Percentiles rank a stretch among this genome's conserved stretches.
Conservation (phyloP, 2,797 vertebrate genomes). For the Leptatherina wallacei region DNA sequence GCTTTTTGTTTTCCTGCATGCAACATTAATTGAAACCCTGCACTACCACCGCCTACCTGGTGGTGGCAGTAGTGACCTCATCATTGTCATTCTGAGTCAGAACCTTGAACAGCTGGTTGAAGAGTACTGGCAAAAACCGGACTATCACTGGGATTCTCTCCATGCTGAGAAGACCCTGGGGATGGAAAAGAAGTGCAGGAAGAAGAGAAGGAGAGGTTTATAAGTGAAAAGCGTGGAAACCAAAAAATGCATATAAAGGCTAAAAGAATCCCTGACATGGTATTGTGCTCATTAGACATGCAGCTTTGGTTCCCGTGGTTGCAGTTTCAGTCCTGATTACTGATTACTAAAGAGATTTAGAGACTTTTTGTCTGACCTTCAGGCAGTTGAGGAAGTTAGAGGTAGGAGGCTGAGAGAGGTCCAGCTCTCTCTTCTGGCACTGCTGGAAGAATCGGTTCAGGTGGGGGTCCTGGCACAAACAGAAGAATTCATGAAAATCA, state of each 20-base stretch:
- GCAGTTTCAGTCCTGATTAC: constrained; percentile 18
- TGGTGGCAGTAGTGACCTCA: constrained; percentile 89
- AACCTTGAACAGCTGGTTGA: constrained; percentile 97
- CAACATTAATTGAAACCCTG: background rate
- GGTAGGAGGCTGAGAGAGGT: constrained; percentile 91
- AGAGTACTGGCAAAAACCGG: constrained; percentile 93
- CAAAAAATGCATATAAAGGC: constrained; percentile 10
- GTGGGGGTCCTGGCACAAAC: constrained; percentile 88
- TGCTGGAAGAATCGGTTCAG: constrained; percentile 95
- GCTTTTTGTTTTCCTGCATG: background rate
- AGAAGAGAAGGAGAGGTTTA: background rate
- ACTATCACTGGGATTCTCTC: constrained; percentile 95
- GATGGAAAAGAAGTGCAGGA: constrained; percentile 11
- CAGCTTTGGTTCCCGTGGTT: constrained; percentile 4
- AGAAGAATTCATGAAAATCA: constrained; percentile 30
- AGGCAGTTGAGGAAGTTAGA: constrained; percentile 91
- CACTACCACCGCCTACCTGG: constrained; percentile 85
- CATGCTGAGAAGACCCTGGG: constrained; percentile 93
- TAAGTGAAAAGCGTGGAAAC: constrained; percentile 5
- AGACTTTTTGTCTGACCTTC: constrained; percentile 85
- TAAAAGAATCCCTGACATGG: constrained; percentile 1
- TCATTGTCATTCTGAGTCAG: constrained; percentile 92
- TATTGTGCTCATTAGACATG: constrained; percentile 20
- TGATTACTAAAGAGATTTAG: constrained; percentile 8
- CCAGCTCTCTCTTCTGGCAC: constrained; percentile 95